Evolutionary conservation across 1,140 invertebrate genomes (phyloP).

Genomic region (Drosophila trapezifrons): DNA sequence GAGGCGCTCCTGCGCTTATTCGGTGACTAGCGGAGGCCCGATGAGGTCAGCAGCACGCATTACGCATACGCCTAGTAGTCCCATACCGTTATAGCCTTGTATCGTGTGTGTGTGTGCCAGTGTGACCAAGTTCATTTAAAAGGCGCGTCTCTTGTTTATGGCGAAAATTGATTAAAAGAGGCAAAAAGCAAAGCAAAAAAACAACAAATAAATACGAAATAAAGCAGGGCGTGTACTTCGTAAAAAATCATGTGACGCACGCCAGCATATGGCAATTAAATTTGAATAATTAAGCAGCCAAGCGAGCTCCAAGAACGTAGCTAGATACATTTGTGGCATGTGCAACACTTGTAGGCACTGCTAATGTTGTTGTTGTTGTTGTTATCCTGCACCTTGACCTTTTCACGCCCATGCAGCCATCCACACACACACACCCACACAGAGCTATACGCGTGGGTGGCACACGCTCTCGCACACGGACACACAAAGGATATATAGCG

Average conservation of each 20-base stretch:
- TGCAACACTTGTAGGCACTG: conserved; percentile 33
- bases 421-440: conserved; percentile 16
- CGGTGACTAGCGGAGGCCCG: conserved; percentile 63
- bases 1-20: conserved; percentile 35
- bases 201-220: conserved; percentile 12
- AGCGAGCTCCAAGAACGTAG: background rate
- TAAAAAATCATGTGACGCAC: conserved; percentile 39
- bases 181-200: conserved; percentile 23
- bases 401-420: conserved; percentile 47
- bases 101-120: conserved; percentile 6
- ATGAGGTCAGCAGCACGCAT: conserved; percentile 57
- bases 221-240: conserved; percentile 15
- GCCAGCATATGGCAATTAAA: conserved; percentile 58
- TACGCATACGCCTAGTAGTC: conserved; percentile 24
- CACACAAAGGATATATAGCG: conserved; percentile 11
- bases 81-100: background rate
- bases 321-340: background rate
- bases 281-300: conserved; percentile 45
- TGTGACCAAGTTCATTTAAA: conserved; percentile 53
- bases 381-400: conserved; percentile 65
- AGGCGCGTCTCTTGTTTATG: conserved; percentile 34
- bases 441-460: conserved; percentile 35
- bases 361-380: conserved; percentile 29
- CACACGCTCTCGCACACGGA: conserved; percentile 21
- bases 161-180: conserved; percentile 50